Evolutionary conservation across 2,888 invertebrate genomes (phyloP).

Genomic region (Cheilosia impressa): DNA sequence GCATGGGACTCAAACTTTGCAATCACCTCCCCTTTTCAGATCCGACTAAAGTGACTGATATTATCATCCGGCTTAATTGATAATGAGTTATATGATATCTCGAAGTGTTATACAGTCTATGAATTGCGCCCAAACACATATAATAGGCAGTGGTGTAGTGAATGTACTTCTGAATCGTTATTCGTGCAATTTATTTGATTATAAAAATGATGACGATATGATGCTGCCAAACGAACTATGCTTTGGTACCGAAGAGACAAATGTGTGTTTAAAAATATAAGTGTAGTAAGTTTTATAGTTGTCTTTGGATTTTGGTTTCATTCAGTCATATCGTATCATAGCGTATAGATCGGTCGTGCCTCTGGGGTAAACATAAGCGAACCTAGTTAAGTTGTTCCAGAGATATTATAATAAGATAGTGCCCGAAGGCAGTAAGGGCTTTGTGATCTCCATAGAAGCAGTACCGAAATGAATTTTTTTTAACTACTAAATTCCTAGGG

Average conservation of each 20-base stretch:
- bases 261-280: slow-evolving; percentile 22
- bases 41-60: slow-evolving; percentile 53
- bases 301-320: slow-evolving; percentile 44
- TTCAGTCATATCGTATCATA: slow-evolving; percentile 59
- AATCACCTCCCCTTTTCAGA: slow-evolving; percentile 48
- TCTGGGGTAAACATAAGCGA: slow-evolving; percentile 10
- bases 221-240: slow-evolving; percentile 62
- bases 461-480: not conserved
- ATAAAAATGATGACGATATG: slow-evolving; percentile 61
- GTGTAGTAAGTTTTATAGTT: slow-evolving; percentile 37
- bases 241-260: slow-evolving; percentile 45
- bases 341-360: slow-evolving; percentile 42
- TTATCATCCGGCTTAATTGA: slow-evolving; percentile 76
- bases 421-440: not conserved
- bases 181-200: slow-evolving; percentile 72
- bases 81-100: slow-evolving; percentile 70
- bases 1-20: slow-evolving; percentile 46
- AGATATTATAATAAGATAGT: not conserved
- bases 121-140: slow-evolving; percentile 56
- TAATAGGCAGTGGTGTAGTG: slow-evolving; percentile 5
- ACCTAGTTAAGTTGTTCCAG: not conserved
- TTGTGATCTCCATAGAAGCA: slow-evolving; percentile 1
- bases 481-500: not conserved
- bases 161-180: slow-evolving; percentile 37
- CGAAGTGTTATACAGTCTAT: slow-evolving; percentile 59